Evolutionary conservation across 1,140 invertebrate species (phyloP), one percentile per base, ranked within the genome.

Genomic region (Solenopsis fugax): DNA sequence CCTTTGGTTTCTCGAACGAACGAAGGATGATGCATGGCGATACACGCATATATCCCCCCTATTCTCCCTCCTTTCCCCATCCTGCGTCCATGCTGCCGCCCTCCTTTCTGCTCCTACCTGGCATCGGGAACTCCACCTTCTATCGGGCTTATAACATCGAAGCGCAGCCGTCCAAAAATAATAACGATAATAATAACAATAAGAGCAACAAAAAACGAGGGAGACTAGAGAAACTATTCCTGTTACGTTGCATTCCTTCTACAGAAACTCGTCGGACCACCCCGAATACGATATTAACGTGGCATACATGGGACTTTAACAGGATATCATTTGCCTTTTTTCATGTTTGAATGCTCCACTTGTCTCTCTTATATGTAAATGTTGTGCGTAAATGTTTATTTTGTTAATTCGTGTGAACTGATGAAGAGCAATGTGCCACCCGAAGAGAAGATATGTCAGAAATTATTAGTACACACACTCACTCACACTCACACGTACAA

Each of bases 11-110:
- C 93, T 92, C 92, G 88, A 90, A 90, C 89, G 90, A 91, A 93
- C 92, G 91, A 93, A 95, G 93, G 91, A 95, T 95, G 95, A 95
- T 95, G 93, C 93, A 95, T 95, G 94, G 95, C 94, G 94, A 94
- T 95, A 94, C 93, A 94, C 93, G 92, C 93, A 94, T 90, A 91
- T 91, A 91, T 90, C 65, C 65, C 90, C 90, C 87, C 89, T 90
- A 91, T 89, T 88, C 80, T 76, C 88, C 90, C 82, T 60, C 13
- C 64, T 86, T 41, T 50, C 64, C 29, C 12, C n/a, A 60, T 72
- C 52, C 52, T 64, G 75, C 76, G 54, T 85, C 71, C 52, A 50
- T 67, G 76, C 87, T 67, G 76, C 87, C 88, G 76, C 86, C 78
- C 87, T 87, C 82, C 89, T 88, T 87, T 90, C 60, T 73, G 56